These are phyloP conservation scores for Podabrus alpinus DNA, from an alignment of 2,888 invertebrate species.

Conservation along the genomic window DNA sequence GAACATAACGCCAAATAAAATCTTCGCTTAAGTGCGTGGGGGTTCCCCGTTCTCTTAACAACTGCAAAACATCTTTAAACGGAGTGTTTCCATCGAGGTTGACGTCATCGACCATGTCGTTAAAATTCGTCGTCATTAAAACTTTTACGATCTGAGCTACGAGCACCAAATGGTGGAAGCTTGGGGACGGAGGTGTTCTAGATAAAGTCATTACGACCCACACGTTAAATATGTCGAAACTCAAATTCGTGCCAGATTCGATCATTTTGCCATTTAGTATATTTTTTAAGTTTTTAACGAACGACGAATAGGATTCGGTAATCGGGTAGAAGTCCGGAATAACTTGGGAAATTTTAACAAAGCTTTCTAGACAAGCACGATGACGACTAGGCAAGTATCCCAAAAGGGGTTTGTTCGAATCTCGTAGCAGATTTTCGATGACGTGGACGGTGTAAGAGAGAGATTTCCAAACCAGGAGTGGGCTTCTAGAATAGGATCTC, in stretches of 20 bases:
- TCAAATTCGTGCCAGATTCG: slow-evolving; percentile 72
- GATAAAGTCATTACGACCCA: slow-evolving; percentile 78
- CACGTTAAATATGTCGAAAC: slow-evolving; percentile 84
- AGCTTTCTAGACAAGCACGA: slow-evolving; percentile 72
- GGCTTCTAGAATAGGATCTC: too few relatives aligned
- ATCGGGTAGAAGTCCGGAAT: slow-evolving; percentile 50
- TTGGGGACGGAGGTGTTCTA: slow-evolving; percentile 53
- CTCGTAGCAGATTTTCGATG: slow-evolving; percentile 72
- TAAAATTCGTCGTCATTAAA: slow-evolving; percentile 67
- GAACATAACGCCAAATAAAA: slow-evolving; percentile 63
- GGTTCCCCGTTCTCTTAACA: slow-evolving; percentile 55
- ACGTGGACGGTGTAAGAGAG: slow-evolving; percentile 80
- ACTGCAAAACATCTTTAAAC: slow-evolving; percentile 41
- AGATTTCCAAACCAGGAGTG: slow-evolving; percentile 70
- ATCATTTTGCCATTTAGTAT: slow-evolving; percentile 63
- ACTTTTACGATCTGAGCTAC: slow-evolving; percentile 81
- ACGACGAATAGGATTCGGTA: slow-evolving; percentile 55
- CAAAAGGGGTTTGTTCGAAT: slow-evolving; percentile 71
- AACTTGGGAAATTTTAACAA: slow-evolving; percentile 65
- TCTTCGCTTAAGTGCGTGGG: slow-evolving; percentile 43
- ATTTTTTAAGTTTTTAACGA: slow-evolving; percentile 59
- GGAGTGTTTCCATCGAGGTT: slow-evolving; percentile 8
- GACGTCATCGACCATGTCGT: slow-evolving; percentile 32
- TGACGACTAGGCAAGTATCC: slow-evolving; percentile 79
- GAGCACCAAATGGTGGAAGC: slow-evolving; percentile 77